phyloP scores from a whole-genome alignment of 2,888 invertebrate genomes.

The Pachymerium ferrugineum region DNA sequence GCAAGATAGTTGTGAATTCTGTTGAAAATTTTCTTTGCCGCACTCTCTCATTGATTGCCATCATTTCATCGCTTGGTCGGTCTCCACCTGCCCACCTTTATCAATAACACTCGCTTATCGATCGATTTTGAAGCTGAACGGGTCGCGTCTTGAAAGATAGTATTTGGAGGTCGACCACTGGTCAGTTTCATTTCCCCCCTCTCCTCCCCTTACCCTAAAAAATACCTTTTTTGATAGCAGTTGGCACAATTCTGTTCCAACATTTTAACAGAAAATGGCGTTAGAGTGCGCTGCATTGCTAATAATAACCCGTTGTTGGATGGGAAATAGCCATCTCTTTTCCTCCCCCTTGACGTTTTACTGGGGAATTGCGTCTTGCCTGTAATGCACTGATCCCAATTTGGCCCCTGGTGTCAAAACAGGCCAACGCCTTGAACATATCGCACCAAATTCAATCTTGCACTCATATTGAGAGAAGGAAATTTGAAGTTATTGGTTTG shows the following conservation, averaged over 20 bases:
- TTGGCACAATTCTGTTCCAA: neutral
- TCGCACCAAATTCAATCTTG: slow-evolving; percentile 9
- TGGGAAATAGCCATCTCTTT: neutral
- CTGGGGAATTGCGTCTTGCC: slow-evolving; percentile 7
- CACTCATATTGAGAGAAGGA: neutral
- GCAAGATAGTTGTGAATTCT: slow-evolving; percentile 23
- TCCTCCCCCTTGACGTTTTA: neutral
- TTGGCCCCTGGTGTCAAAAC: slow-evolving; percentile 3
- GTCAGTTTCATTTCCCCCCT: slow-evolving; percentile 15
- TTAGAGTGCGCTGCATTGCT: neutral
- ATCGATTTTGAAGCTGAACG: slow-evolving; percentile 22
- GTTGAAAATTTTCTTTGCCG: slow-evolving; percentile 10
- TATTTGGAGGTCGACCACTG: neutral
- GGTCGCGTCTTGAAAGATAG: neutral
- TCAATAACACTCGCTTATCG: neutral
- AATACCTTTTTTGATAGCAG: neutral
- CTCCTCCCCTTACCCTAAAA: neutral
- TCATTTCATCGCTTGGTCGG: slow-evolving; percentile 22
- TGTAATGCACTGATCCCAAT: slow-evolving; percentile 27
- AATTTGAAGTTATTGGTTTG: slow-evolving; percentile 11
- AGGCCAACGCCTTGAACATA: slow-evolving; percentile 7
- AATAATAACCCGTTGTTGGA: neutral
- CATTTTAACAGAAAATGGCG: neutral
- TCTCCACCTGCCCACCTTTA: slow-evolving; percentile 25
- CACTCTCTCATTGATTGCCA: slow-evolving; percentile 21